Base-by-base conservation (phyloP, 2,113 vertebrate species). In the Oncorhynchus nerka region DNA sequence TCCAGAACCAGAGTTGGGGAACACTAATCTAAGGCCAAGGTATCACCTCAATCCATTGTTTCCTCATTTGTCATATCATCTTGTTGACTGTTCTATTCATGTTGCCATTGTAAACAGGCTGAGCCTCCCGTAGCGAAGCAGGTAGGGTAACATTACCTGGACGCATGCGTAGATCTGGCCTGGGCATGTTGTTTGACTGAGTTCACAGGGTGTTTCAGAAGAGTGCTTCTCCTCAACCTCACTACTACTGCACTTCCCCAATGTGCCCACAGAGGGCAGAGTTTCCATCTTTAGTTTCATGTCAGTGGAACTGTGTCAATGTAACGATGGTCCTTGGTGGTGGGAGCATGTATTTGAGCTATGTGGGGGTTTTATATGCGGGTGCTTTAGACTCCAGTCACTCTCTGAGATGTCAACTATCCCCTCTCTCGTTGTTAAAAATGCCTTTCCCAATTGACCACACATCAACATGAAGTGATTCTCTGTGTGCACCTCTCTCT, bases 101-200 rank as follows among this genome's bases (percentile, higher is more conserved):
- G 74, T 82, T 75, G n/a, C 76, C 65, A 71, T 39, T 85, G 69
- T 77, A 68, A 83, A 78, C 83, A 89, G 91, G 85, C 77, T 83
- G 88, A 89, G 79, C 77, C 85, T 84, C 64, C 62, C 73, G 45
- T 88, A 70, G 84, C 86, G 71, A 90, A 88, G 76, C 91, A 92
- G 91, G 91, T 92, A 92, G 85, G 82, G 79, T 82, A 76, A 19
- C 12, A 49, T 74, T 45, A 76, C 39, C 71, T 65, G 62, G 74
- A 66, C 74, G 26, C 75, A 77, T 85, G 84, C 86, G 87, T 85
- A 28, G 64, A 83, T 75, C 39, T 45, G 39, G 51, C 16, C 51
- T 82, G 84, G 32, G 67, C 67, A 68, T 73, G 74, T 72, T 71
- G 62, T 49, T 51, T 69, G 73, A 71, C 75, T 89, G 66, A 16